Conservation (phyloP, 2,797 vertebrate genomes). For the Scolopax bukidnonensis region DNA sequence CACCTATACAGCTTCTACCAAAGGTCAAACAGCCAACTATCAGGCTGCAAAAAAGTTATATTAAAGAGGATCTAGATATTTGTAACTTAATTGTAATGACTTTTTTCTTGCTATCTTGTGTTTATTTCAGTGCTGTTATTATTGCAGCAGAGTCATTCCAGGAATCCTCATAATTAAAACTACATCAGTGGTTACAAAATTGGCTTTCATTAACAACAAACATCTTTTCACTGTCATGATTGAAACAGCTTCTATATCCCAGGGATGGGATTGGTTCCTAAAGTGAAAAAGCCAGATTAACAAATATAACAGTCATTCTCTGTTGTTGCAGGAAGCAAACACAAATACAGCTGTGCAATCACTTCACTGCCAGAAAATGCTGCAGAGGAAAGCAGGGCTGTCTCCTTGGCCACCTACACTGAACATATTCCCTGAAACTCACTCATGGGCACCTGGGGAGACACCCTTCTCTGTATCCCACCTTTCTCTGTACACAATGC, state of each 20-base stretch:
- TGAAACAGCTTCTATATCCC: background rate
- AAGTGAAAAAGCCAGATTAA: too few relatives aligned
- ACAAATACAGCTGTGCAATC: fast-evolving
- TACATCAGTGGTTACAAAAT: background rate
- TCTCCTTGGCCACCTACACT: background rate
- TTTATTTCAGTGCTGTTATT: background rate
- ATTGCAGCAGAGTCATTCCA: background rate
- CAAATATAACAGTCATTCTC: fast-evolving
- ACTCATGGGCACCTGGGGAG: fast-evolving
- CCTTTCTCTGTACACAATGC: fast-evolving
- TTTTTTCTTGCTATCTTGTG: background rate
- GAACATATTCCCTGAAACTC: fast-evolving
- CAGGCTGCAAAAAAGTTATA: background rate
- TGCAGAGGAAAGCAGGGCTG: fast-evolving
- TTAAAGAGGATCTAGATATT: background rate
- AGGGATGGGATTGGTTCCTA: background rate
- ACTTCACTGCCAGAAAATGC: fast-evolving
- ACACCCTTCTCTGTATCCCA: background rate
- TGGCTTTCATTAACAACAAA: background rate
- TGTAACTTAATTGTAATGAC: background rate
- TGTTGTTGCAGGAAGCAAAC: background rate
- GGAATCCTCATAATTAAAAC: background rate
- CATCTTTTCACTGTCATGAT: background rate
- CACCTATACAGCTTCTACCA: background rate
- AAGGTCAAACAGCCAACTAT: background rate